A percentile compares a stretch with the other conserved stretches of the same genome.
phyloP scores from a whole-genome alignment of 2,113 vertebrate genomes.

The human region DNA sequence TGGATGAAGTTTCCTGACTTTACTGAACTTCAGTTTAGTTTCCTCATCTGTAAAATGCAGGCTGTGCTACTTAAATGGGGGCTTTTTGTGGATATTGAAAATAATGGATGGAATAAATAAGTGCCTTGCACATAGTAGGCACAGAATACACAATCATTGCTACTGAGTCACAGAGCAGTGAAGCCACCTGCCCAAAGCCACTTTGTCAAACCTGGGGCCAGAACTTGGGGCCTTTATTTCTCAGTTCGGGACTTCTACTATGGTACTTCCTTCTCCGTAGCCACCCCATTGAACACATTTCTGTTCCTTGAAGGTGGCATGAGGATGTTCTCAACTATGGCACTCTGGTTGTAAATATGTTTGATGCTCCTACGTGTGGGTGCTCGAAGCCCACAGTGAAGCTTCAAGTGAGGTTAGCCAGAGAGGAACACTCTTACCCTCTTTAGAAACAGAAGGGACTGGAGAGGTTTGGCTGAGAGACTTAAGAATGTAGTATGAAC shows the following conservation, averaged over 20 bases:
- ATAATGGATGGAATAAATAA: not conserved
- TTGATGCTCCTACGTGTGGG: rapidly evolving
- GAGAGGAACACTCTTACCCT: not conserved
- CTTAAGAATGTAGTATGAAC: not conserved
- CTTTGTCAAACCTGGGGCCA: not conserved
- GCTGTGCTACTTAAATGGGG: rapidly evolving
- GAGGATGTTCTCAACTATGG: not conserved
- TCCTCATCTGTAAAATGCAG: not conserved
- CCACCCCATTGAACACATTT: not conserved
- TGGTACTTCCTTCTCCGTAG: not conserved
- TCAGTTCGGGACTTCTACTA: not conserved
- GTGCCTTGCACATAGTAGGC: not conserved
- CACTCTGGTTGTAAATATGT: not conserved
- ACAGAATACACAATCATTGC: not conserved
- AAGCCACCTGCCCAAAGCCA: not conserved
- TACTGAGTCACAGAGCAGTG: not conserved
- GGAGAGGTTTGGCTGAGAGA: not conserved
- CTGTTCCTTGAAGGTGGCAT: not conserved
- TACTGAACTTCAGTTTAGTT: not conserved
- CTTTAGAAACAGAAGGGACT: not conserved
- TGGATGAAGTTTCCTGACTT: not conserved
- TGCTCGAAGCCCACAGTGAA: not conserved
- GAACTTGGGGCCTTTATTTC: not conserved
- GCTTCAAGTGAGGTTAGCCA: not conserved
- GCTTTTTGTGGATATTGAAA: not conserved